phyloP scores from a whole-genome alignment of 1,140 invertebrate genomes.

The Microplitis demolitor region DNA sequence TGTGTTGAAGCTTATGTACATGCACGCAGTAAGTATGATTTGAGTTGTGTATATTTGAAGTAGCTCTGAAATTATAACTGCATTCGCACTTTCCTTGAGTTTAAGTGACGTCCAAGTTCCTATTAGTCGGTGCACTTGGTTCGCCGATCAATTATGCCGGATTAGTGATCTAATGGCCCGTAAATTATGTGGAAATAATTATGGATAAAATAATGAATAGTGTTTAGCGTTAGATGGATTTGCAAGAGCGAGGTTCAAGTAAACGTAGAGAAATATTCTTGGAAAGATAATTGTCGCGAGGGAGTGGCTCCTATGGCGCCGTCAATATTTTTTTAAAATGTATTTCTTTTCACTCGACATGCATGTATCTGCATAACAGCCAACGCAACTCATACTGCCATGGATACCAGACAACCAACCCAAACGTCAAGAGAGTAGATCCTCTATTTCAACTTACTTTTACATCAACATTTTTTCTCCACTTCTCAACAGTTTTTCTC shows the following conservation, averaged over 20 bases:
- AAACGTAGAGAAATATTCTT: neutral
- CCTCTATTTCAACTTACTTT: too few relatives aligned
- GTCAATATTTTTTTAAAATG: neutral
- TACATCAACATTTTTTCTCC: neutral
- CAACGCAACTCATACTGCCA: neutral
- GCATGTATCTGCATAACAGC: neutral
- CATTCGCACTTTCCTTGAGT: neutral
- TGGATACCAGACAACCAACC: too few relatives aligned
- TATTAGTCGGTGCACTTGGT: neutral
- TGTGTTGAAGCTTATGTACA: too few relatives aligned
- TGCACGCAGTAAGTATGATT: too few relatives aligned
- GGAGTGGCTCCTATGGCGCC: neutral
- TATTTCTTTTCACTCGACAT: neutral
- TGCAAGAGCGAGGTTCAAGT: too few relatives aligned
- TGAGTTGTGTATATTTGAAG: neutral
- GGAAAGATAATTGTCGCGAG: slow-evolving; percentile 13
- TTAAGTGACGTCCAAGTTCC: slow-evolving; percentile 10
- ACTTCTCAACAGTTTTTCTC: too few relatives aligned
- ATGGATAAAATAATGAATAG: neutral
- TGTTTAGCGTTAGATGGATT: neutral
- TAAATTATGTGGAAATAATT: neutral
- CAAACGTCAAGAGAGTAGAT: too few relatives aligned
- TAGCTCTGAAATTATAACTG: neutral
- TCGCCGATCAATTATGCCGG: slow-evolving; percentile 9
- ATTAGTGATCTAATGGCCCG: slow-evolving; percentile 14